Base-by-base conservation (phyloP, 1,140 invertebrate species). In the Arion vulgaris region DNA sequence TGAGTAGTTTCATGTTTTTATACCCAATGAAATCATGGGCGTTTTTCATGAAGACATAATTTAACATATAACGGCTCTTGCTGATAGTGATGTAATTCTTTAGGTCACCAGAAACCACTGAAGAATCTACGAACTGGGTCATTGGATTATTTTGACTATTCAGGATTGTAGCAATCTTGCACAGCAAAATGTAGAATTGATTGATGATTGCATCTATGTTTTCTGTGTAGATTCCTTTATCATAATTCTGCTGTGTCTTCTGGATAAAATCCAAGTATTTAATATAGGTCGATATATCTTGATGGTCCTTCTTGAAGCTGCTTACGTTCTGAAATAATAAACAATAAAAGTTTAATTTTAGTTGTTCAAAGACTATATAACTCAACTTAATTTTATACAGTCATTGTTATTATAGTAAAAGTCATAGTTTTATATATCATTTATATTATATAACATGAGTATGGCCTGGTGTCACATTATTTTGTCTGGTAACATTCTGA, bases 1-100 rank as follows among this genome's bases (percentile, higher is more conserved):
- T n/a, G n/a, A n/a, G n/a, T n/a, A n/a, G n/a, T 34, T 71, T 71
- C n/a, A n/a, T 28, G 17, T 71, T 15, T 71, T 71, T 71, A 23
- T n/a, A 17, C 7, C n/a, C 1, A 4, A 71, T 36, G n/a, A 36
- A 39, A 36, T n/a, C 17, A 1, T 34, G 26, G 34, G 68, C n/a
- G 4, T 39, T 9, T 71, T 71, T 71, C n/a, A 34, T 15, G 4
- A 71, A 2, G 23, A 71, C 5, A 39, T 39, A 36, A 34, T 39
- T 15, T 2, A 36, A 17, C 32, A 23, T 71, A 34, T 71, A 28
- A 13, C 38, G 32, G 4, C n/a, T 32, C 68, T 32, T 23, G 38
- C 68, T 71, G 9, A 9, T 34, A 39, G 71, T 1, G n/a, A 38
- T 11, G 19, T 9, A 73, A 2, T 2, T 15, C n/a, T 73, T 5